These are phyloP conservation scores for Gallinago media DNA, from an alignment of 2,113 vertebrate species.

Conservation along the genomic window DNA sequence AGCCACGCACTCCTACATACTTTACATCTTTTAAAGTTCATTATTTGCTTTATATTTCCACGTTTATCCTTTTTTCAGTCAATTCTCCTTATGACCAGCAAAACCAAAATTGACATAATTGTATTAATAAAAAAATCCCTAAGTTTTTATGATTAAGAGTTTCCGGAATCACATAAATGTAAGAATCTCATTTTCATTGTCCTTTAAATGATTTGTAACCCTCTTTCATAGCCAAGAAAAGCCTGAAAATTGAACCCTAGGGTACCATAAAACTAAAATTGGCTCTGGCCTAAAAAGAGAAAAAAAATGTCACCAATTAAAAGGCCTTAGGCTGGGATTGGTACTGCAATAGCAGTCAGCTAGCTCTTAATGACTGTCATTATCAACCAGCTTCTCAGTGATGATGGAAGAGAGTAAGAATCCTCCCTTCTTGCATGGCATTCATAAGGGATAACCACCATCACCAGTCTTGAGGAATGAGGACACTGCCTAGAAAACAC, in stretches of 20 bases:
- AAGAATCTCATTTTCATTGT: background rate
- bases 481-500: background rate
- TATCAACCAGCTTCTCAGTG: background rate
- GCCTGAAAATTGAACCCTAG: accelerated
- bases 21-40: background rate
- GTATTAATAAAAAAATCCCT: background rate
- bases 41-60: background rate
- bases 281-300: accelerated
- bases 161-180: background rate
- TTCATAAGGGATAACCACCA: accelerated
- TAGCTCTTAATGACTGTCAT: background rate
- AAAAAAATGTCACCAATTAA: background rate
- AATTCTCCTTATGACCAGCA: background rate
- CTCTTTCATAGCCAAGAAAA: background rate
- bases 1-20: background rate
- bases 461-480: background rate
- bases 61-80: background rate
- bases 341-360: background rate
- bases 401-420: background rate
- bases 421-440: accelerated
- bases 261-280: background rate
- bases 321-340: background rate
- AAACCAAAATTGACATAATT: background rate
- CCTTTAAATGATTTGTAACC: background rate
- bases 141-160: background rate